These are phyloP conservation scores for Microctenopoma steveboyesi DNA, from an alignment of 2,797 vertebrate species.

Conservation along the genomic window DNA sequence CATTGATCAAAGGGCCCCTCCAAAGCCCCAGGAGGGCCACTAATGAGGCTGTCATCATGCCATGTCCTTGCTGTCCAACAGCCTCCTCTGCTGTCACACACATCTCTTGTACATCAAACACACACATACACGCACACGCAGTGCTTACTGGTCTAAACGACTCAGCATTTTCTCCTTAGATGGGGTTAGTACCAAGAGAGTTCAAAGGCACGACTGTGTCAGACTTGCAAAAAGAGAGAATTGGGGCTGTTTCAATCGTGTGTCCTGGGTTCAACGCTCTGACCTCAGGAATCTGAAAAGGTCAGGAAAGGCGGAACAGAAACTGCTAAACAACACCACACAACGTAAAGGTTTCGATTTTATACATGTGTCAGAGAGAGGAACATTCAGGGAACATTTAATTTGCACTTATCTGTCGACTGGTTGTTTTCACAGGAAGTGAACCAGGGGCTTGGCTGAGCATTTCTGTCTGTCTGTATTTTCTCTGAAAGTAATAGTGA, in stretches of 20 bases:
- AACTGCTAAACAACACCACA: background rate
- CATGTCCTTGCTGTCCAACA: conserved; percentile 72
- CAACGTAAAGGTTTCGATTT: conserved; percentile 16
- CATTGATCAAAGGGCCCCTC: conserved; percentile 68
- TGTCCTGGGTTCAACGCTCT: conserved; percentile 28
- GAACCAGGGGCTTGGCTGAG: background rate
- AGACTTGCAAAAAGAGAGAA: conserved; percentile 42
- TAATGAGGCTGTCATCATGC: conserved; percentile 76
- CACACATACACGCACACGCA: conserved; percentile 26
- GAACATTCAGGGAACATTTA: conserved; percentile 13
- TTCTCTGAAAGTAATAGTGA: conserved; percentile 18
- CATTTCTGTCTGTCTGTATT: conserved; percentile 6
- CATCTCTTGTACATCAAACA: conserved; percentile 41
- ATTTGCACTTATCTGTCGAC: conserved; percentile 8
- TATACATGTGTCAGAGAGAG: background rate
- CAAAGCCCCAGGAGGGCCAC: conserved; percentile 61
- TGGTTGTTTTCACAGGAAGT: conserved; percentile 18
- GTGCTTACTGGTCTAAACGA: conserved; percentile 40
- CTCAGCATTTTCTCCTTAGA: conserved; percentile 71
- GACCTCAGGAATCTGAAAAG: conserved; percentile 27
- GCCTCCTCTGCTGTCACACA: conserved; percentile 70
- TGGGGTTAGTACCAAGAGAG: conserved; percentile 45
- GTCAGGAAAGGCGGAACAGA: conserved; percentile 22
- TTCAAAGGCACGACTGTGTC: conserved; percentile 58
- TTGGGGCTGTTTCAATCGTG: conserved; percentile 32